Base-by-base conservation (phyloP, 1,140 invertebrate species). In the Araneus ventricosus region DNA sequence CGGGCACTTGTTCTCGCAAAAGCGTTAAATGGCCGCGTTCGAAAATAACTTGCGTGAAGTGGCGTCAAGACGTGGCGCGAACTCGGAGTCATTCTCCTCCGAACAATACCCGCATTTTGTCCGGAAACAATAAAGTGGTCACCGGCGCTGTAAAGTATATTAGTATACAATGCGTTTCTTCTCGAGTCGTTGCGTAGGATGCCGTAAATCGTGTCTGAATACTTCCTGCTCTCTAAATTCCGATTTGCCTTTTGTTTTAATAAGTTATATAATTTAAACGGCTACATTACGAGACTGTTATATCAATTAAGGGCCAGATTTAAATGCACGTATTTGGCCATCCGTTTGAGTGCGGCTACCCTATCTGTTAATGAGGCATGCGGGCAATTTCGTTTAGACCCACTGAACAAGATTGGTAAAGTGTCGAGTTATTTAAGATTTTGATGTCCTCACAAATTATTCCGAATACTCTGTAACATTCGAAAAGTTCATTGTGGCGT, bases 61-160 rank as follows among this genome's bases (percentile, higher is more conserved):
- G 87, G n/a, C 87, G 30, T 37, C 57, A 70, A 20, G 45, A 22
- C 20, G 37, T 24, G 34, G 61, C 61, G 61, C 39, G 61, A 75
- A 70, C 30, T 88, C 45, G 5, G 20, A 88, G 82, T 45, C 45
- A 84, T 84, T 84, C 82, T 84, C 45, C 37, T 87, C 27, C 5
- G 52, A 70, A 88, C 87, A 88, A 88, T 88, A 24, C n/a, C 10
- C 39, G 24, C 27, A 17, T 30, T 37, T 88, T 88, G 59, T 88
- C 59, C 87, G 87, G 87, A 88, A 88, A 88, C 70, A 88, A 88
- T 88, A 88, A 88, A 75, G 87, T 88, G 87, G 87, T 88, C 61
- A 39, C 24, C 20, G 61, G 39, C 30, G 22, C 22, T 70, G 39
- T 84, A 84, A 84, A 88, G 70, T 70, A 39, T 10, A 88, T 88